Base-by-base conservation (phyloP, 2,888 invertebrate species). In the Drosophila cracens region DNA sequence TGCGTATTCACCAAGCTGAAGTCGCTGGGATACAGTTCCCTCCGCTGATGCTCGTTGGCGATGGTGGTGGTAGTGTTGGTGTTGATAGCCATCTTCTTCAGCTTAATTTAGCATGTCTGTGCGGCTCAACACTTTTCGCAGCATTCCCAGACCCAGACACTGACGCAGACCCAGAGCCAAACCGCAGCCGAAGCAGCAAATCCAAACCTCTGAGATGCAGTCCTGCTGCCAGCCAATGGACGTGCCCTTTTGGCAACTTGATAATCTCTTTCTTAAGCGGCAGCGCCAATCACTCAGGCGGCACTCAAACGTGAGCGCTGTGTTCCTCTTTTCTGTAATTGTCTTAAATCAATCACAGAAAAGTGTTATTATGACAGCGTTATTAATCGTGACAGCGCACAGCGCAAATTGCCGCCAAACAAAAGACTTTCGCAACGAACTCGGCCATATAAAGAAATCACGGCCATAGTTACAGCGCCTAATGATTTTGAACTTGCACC, bases 241-340 rank as follows among this genome's bases (percentile, higher is more conserved):
- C 85, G 89, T 86, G 89, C 89, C 85, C 89, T 88, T 89, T 89
- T 86, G 87, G 89, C 89, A 87, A 89, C 81, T 86, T 86, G 89
- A 87, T 87, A 87, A 87, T 87, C 87, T 87, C 87, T 87, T 87
- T 89, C 85, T 87, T 87, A 87, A 87, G 85, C 87, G 81, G 81
- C 86, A 88, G 81, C 87, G 85, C 87, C 86, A 87, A 89, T 84
- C 89, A 87, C 81, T 89, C 86, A 82, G 87, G 66, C 74, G 78
- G 70, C 72, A 74, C 81, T 64, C 77, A 86, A 86, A 89, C 87
- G 89, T 89, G 86, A 89, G 87, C 79, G 89, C 75, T 76, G 89
- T 89, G 85, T 86, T 89, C 85, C 89, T 86, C 85, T 85, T 87
- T 87, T 87, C 87, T 87, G 89, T 87, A 87, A 87, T 87, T 87